A percentile compares a stretch with the other conserved stretches of the same genome.
phyloP scores from a whole-genome alignment of 2,888 invertebrate species.

The Ceramica pisi region DNA sequence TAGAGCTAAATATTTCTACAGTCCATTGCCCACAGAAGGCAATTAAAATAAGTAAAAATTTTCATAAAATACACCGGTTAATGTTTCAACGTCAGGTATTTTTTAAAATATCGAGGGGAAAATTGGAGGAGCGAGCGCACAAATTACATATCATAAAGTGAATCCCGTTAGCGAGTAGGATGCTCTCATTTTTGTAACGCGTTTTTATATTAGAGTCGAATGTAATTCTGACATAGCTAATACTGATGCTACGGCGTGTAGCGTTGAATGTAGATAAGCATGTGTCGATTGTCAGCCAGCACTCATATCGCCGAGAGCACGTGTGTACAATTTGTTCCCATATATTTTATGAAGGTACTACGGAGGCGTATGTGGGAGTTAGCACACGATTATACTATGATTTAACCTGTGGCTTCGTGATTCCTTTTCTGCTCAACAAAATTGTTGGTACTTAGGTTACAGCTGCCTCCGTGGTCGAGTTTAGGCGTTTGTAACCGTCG shows the following conservation, averaged over 20 bases:
- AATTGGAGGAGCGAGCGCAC: constrained; percentile 52
- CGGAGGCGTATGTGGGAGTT: constrained; percentile 11
- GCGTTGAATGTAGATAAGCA: constrained; percentile 48
- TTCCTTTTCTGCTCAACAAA: background rate
- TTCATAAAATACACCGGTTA: constrained; percentile 15
- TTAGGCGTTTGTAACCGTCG: no score
- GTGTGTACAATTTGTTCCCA: constrained; percentile 53
- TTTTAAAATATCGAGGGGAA: constrained; percentile 33
- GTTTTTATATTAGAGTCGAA: constrained; percentile 57
- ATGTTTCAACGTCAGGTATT: constrained; percentile 24
- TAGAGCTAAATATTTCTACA: background rate
- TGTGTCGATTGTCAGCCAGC: constrained; percentile 41
- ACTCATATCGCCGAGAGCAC: constrained; percentile 42
- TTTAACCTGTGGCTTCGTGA: background rate
- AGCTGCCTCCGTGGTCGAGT: no score
- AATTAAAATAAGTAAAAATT: constrained; percentile 3
- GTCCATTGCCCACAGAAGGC: background rate
- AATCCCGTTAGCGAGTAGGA: constrained; percentile 55
- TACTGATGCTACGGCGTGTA: constrained; percentile 49
- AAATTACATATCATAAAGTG: constrained; percentile 62
- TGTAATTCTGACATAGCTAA: constrained; percentile 51
- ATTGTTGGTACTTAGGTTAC: background rate
- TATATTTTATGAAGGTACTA: constrained; percentile 41
- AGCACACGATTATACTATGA: background rate
- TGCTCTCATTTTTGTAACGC: constrained; percentile 36